Base-by-base conservation (phyloP, 1,140 invertebrate species). In the Himalopsyche phryganea region DNA sequence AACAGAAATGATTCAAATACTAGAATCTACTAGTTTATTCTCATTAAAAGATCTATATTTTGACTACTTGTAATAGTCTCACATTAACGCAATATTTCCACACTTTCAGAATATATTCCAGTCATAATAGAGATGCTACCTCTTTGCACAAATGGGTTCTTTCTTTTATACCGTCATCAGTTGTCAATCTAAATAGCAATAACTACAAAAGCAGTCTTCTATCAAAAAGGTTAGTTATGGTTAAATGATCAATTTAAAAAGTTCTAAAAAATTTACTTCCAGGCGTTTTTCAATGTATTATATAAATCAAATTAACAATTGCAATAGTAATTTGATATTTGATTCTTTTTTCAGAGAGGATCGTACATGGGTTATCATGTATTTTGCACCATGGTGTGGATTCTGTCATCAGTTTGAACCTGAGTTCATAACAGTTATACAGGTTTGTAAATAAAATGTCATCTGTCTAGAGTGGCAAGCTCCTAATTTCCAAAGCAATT, bases 341-440 rank as follows among this genome's bases (percentile, higher is more conserved):
- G n/a, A n/a, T n/a, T n/a, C n/a, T 45, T 19, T 40, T 56, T 61
- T 35, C 45, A 65, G 63, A 28, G 60, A 67, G 35, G 10, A 62
- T 67, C 33, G 63, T 20, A 61, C 83, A 65, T 89, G 86, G 84
- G 58, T 90, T 10, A 73, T 91, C 10, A 85, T 90, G 69, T 91
- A 85, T 70, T 90, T 82, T 71, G 85, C 86, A 4, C 86, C 88
- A 0, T 90, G 87, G 86, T 90, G 88, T 73, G 82, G 82, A 5
- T 85, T 85, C 67, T 90, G 88, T 67, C 81, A 84, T 63, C 71
- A 78, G 38, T 84, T 90, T 68, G 83, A 84, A 58, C 85, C 87
- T 19, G 82, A 88, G 61, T 89, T 87, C 75, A 78, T 83, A 63
- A 75, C 78, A 60, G 77, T 85, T 32, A 82, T 85, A 15, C 75